phyloP scores from a whole-genome alignment of 1,140 invertebrate species.

The Drosophila burlai region DNA sequence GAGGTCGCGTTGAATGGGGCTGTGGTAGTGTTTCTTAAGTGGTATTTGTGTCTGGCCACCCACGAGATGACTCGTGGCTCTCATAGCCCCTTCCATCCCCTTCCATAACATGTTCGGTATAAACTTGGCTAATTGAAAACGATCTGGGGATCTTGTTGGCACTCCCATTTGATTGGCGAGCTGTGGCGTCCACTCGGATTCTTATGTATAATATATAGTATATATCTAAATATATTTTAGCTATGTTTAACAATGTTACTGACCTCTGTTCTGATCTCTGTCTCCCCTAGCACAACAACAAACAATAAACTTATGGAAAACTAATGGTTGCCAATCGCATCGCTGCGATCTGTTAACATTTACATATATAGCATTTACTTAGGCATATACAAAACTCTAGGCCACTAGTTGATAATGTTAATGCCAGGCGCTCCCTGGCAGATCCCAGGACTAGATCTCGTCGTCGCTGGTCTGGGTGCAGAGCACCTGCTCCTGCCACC shows the following conservation, averaged over 20 bases:
- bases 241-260: constrained; percentile 47
- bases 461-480: constrained; percentile 87
- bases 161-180: neutral
- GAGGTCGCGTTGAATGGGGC: constrained; percentile 32
- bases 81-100: constrained; percentile 17
- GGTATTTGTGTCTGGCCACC: constrained; percentile 40
- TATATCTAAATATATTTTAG: constrained; percentile 55
- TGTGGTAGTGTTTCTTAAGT: constrained; percentile 28
- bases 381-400: constrained; percentile 53
- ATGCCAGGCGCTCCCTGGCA: constrained; percentile 6
- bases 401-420: constrained; percentile 59
- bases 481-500: constrained; percentile 89
- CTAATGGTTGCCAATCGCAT: constrained; percentile 17
- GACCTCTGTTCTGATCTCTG: neutral
- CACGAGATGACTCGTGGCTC: constrained; percentile 6
- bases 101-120: constrained; percentile 29
- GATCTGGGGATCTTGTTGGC: constrained; percentile 9
- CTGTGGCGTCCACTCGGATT: constrained; percentile 3
- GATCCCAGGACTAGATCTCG: constrained; percentile 69
- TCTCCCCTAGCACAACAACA: constrained; percentile 53
- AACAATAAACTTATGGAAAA: constrained; percentile 36
- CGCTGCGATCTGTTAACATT: constrained; percentile 37
- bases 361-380: constrained; percentile 44
- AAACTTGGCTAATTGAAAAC: constrained; percentile 34
- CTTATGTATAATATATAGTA: constrained; percentile 41